phyloP scores from a whole-genome alignment of 2,113 vertebrate species.

The Chloebia gouldiae region DNA sequence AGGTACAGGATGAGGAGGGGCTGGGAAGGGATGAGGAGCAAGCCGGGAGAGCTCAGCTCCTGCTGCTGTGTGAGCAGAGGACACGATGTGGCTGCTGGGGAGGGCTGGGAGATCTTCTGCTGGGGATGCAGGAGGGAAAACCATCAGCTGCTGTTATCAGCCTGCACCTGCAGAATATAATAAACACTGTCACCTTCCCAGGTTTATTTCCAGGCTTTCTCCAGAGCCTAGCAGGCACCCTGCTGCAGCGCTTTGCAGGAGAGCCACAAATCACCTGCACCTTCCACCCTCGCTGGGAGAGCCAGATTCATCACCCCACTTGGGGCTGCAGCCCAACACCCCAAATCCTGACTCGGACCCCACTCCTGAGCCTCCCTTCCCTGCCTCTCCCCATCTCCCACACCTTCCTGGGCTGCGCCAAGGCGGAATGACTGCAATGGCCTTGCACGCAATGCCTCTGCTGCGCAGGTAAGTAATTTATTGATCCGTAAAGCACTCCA shows the following conservation, averaged over 20 bases:
- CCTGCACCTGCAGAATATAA: slow-evolving; percentile 15
- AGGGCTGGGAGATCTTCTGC: neutral
- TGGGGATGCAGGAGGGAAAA: neutral
- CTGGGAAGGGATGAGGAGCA: neutral
- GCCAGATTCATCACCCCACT: neutral
- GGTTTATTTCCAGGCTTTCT: neutral
- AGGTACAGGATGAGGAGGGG: fast-evolving
- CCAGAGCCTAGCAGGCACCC: neutral
- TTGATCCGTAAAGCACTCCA: slow-evolving; percentile 79
- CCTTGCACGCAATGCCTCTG: slow-evolving; percentile 67
- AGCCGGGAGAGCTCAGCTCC: neutral
- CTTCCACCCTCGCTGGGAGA: neutral
- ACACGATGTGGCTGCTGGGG: fast-evolving
- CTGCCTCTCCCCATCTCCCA: neutral
- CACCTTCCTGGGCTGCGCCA: neutral
- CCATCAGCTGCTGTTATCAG: neutral
- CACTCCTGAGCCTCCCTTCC: neutral
- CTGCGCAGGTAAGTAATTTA: slow-evolving; percentile 80
- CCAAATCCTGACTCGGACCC: neutral
- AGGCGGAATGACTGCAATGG: slow-evolving; percentile 41
- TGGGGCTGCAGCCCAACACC: neutral
- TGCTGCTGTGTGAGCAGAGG: neutral
- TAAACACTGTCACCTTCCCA: neutral
- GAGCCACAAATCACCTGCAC: neutral
- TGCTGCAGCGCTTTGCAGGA: neutral